phyloP scores from a whole-genome alignment of 2,113 vertebrate species.

The Acrocephalus kingi region DNA sequence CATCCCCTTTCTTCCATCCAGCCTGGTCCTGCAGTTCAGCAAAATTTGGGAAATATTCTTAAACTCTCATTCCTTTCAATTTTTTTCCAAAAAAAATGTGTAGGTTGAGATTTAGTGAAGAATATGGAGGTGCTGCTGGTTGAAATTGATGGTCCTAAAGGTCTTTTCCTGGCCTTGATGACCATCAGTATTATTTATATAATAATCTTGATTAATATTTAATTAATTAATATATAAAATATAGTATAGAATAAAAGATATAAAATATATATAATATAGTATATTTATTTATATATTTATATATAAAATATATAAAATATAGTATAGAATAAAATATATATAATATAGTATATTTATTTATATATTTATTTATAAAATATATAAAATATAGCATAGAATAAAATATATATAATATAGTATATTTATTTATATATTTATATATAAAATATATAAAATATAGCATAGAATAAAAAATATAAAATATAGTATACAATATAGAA shows the following conservation, averaged over 20 bases:
- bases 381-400: too few species aligned
- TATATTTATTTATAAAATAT: too few species aligned
- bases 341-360: too few species aligned
- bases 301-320: too few species aligned
- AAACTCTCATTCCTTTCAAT: background rate
- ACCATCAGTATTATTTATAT: background rate
- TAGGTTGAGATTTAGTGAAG: background rate
- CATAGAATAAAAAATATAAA: too few species aligned
- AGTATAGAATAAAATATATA: too few species aligned
- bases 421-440: too few species aligned
- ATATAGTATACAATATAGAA: too few species aligned
- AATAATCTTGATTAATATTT: background rate
- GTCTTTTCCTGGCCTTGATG: background rate
- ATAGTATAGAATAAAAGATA: background rate
- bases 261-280: background rate
- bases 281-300: too few species aligned
- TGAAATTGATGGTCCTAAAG: background rate
- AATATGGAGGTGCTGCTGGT: background rate
- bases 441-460: too few species aligned
- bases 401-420: too few species aligned
- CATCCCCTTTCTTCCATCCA: background rate
- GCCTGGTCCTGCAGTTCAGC: too few species aligned
- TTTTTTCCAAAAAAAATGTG: background rate
- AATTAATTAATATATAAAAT: background rate
- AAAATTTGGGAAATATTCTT: background rate